These are phyloP conservation scores for Aphelinus certus DNA, from an alignment of 1,140 invertebrate species.

Conservation along the genomic window DNA sequence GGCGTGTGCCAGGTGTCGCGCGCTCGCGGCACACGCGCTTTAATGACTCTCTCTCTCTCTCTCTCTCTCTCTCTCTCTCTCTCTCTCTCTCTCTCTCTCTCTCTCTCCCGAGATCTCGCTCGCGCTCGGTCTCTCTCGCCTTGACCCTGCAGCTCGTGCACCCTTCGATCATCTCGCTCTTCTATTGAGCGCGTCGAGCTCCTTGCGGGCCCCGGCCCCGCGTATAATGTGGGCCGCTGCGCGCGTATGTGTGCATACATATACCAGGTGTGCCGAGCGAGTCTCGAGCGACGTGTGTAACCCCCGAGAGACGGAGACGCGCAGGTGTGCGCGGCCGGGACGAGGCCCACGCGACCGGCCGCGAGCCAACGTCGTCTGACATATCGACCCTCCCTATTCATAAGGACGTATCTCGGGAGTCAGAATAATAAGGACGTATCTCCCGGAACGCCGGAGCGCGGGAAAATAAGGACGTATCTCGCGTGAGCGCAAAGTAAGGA, in stretches of 20 bases:
- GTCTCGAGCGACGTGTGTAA: not conserved
- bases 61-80: not conserved
- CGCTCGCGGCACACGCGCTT: conserved; percentile 9
- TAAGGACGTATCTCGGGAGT: too few relatives aligned
- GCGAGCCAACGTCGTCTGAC: not conserved
- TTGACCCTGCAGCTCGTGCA: conserved; percentile 9
- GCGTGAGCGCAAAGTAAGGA: too few relatives aligned
- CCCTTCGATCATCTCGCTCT: conserved; percentile 22
- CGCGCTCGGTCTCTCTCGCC: not conserved
- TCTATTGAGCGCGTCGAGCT: not conserved
- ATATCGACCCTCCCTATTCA: not conserved
- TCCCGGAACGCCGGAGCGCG: too few relatives aligned
- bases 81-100: not conserved
- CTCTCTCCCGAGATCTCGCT: not conserved
- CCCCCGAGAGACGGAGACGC: not conserved
- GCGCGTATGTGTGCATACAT: not conserved
- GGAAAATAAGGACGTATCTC: too few relatives aligned
- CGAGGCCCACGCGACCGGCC: too few relatives aligned
- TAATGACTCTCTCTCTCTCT: conserved; percentile 22
- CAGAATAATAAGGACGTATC: too few relatives aligned
- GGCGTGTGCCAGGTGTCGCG: conserved; percentile 36
- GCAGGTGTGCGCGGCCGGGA: conserved; percentile 2
- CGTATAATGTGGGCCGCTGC: not conserved
- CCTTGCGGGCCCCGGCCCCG: too few relatives aligned
- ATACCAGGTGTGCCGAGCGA: conserved; percentile 15